Evolutionary conservation across 2,888 invertebrate species (phyloP).

Genomic region (Drosophila kanekoi): DNA sequence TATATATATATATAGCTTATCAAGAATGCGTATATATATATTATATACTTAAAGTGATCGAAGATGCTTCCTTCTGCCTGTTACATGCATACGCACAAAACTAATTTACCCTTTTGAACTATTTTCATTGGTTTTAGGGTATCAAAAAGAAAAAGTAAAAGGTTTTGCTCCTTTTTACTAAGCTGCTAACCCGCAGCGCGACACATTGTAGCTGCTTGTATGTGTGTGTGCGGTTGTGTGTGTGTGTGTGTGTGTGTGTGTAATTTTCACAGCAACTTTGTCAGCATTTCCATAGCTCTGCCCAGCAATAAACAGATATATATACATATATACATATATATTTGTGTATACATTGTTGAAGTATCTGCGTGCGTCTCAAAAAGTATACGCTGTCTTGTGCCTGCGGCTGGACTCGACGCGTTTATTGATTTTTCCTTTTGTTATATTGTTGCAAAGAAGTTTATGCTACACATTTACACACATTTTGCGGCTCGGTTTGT

Average conservation of each 20-base stretch:
- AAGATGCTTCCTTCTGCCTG: too few species aligned
- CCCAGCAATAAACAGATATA: not conserved
- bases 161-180: conserved; percentile 38
- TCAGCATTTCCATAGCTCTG: conserved; percentile 43
- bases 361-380: conserved; percentile 30
- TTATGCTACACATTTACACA: conserved; percentile 38
- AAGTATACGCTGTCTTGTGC: conserved; percentile 49
- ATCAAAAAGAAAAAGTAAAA: conserved; percentile 44
- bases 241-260: conserved; percentile 24
- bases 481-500: conserved; percentile 45
- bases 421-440: conserved; percentile 60
- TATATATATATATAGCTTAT: too few species aligned
- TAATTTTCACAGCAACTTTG: conserved; percentile 51
- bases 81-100: too few species aligned
- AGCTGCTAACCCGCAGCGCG: conserved; percentile 43
- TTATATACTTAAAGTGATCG: too few species aligned
- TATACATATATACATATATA: not conserved
- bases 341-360: not conserved
- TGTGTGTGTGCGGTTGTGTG: conserved; percentile 24
- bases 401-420: conserved; percentile 26
- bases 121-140: too few species aligned
- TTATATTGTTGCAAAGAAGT: conserved; percentile 23
- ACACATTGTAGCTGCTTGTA: conserved; percentile 16
- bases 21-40: too few species aligned
- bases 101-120: too few species aligned